Percentiles rank a stretch among this genome's conserved stretches.
phyloP scores from a whole-genome alignment of 92 coral and sea anemone species.

The Bergia sp. region DNA sequence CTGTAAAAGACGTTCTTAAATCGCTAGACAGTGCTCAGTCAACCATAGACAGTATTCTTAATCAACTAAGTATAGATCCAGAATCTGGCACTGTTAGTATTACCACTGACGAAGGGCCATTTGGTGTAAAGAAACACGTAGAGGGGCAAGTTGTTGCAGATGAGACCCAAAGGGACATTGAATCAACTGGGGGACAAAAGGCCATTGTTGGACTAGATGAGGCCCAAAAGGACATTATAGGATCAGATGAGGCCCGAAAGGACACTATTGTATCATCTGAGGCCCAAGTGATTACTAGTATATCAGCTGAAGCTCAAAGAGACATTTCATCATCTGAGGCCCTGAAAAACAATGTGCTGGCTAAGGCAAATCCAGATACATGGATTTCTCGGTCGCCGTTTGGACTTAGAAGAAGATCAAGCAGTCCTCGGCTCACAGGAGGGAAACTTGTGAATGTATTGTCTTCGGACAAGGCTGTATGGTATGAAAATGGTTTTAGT shows the following conservation, averaged over 20 bases:
- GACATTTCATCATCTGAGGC: background rate
- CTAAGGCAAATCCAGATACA: background rate
- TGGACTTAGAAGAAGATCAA: constrained; percentile 19
- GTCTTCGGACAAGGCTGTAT: background rate
- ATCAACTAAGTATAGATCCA: constrained; percentile 11
- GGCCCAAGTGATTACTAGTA: background rate
- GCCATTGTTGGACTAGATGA: background rate
- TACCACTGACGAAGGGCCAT: background rate
- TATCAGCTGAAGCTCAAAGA: background rate
- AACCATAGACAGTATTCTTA: constrained; percentile 26
- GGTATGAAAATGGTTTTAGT: background rate
- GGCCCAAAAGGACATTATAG: background rate
- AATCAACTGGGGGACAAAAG: background rate
- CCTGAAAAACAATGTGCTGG: background rate
- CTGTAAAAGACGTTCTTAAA: constrained; percentile 18
- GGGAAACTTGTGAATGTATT: background rate
- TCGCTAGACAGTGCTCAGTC: constrained; percentile 41
- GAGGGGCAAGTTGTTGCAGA: background rate
- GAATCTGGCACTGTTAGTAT: background rate
- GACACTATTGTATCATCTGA: background rate
- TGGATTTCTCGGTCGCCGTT: constrained; percentile 13
- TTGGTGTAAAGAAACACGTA: background rate
- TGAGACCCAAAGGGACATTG: background rate
- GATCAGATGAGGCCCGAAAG: background rate
- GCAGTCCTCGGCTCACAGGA: background rate